Evolutionary conservation across 2,113 vertebrate species (phyloP), one percentile per base, ranked within the genome.

Genomic region (Hippocampus barbouri): DNA sequence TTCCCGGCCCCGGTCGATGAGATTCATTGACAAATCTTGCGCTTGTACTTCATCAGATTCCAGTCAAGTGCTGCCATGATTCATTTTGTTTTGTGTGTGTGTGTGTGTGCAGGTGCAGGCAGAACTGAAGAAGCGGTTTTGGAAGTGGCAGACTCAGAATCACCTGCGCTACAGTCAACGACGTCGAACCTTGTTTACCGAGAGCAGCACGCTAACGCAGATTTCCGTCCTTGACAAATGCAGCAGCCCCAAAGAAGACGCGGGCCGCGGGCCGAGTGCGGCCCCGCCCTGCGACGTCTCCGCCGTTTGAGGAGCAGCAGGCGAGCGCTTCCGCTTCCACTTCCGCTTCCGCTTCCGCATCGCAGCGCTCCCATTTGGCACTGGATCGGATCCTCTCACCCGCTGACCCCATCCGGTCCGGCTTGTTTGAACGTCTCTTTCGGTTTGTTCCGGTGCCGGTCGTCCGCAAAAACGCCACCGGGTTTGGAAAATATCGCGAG

Each of bases 161-260:
- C 91, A 94, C 82, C 83, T 93, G 77, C 88, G 75, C 61, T 93
- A 92, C 79, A 83, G 82, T 7, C 88, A 90, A 75, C 89, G 75
- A 2, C 89, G 91, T 0, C 68, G 88, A 2, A 83, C 85, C 10
- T 3, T 93, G 49, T 94, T 94, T 75, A 91, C 87, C 0, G 93
- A 94, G 23, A 91, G 91, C 90, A 94, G 93, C 64, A 93, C 91
- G 0, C 77, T 93, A 63, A 94, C 93, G 0, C 94, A 95, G 75
- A 79, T 93, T 0, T 93, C 93, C 0, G 85, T 94, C 70, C 86
- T 94, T 40, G 94, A 94, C 74, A 94, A 85, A 69, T 81, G 83
- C 73, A 93, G 93, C 66, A 93, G 93, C 66, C 92, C 93, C 10
- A 89, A 90, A 60, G 89, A 89, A 4, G 86, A 80, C 76, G 73